Conservation (phyloP, 2,113 vertebrate genomes). For the Megaceryle torquata region DNA sequence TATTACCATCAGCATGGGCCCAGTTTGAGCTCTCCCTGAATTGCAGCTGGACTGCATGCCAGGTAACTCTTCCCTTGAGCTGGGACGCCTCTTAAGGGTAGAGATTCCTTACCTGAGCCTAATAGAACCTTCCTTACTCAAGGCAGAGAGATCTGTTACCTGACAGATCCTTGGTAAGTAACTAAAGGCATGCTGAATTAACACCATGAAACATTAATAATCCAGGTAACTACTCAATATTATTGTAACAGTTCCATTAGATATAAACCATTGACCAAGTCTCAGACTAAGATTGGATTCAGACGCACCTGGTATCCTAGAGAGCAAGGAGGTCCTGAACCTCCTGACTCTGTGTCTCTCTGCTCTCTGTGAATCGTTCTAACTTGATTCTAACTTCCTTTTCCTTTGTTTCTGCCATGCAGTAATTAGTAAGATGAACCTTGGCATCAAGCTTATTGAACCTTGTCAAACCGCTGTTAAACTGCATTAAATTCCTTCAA, state of each 20-base stretch:
- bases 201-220: background rate
- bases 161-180: fast-evolving
- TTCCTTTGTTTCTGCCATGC: background rate
- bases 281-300: background rate
- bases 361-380: background rate
- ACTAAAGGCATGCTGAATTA: background rate
- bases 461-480: background rate
- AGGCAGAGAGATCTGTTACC: background rate
- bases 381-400: background rate
- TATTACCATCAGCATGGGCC: background rate
- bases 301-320: background rate
- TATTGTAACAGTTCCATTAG: background rate
- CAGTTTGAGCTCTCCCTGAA: background rate
- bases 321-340: background rate
- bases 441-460: background rate
- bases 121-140: background rate
- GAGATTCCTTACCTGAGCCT: background rate
- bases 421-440: background rate
- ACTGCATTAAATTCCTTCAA: background rate
- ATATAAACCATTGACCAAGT: background rate
- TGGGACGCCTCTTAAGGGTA: background rate
- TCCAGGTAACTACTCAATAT: background rate
- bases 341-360: background rate
- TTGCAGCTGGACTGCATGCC: background rate
- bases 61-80: background rate